phyloP scores from a whole-genome alignment of 2,888 invertebrate genomes.

The Ochropleura plecta region DNA sequence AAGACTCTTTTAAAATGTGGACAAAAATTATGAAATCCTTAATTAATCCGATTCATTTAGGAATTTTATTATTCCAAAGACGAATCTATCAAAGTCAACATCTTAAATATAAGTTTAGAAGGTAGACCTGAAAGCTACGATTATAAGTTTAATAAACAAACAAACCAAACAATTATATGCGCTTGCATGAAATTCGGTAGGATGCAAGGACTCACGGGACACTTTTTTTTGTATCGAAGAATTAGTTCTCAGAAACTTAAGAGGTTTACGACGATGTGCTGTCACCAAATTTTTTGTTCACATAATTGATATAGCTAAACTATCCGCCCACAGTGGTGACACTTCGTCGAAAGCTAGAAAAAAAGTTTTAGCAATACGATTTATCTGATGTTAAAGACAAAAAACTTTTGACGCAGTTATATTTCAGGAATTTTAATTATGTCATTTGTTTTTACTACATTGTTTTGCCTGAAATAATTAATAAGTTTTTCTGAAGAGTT shows the following conservation, averaged over 20 bases:
- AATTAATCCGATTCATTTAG: background rate
- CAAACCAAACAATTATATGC: background rate
- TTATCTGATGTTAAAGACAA: conserved; percentile 2
- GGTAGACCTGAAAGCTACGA: background rate
- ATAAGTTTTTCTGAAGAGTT: background rate
- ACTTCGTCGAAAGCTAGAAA: conserved; percentile 51
- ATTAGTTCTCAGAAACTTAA: conserved; percentile 66
- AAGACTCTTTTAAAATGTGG: background rate
- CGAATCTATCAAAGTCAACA: background rate
- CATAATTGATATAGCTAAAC: conserved; percentile 69
- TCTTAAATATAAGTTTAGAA: background rate
- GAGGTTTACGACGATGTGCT: conserved; percentile 63
- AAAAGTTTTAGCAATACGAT: conserved; percentile 45
- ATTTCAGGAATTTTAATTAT: conserved; percentile 6
- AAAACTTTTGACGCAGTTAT: background rate
- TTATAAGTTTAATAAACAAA: background rate
- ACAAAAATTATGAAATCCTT: background rate
- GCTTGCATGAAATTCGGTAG: conserved; percentile 4
- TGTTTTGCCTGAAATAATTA: background rate
- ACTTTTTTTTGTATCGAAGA: conserved; percentile 51
- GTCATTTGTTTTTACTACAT: background rate
- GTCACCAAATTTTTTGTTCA: conserved; percentile 71
- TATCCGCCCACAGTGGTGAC: conserved; percentile 63
- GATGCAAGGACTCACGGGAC: conserved; percentile 31
- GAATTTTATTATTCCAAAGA: too few species aligned